Percentiles rank a stretch among this genome's conserved stretches.
Evolutionary conservation across 2,888 invertebrate species (phyloP).

Genomic region (Alitta virens): DNA sequence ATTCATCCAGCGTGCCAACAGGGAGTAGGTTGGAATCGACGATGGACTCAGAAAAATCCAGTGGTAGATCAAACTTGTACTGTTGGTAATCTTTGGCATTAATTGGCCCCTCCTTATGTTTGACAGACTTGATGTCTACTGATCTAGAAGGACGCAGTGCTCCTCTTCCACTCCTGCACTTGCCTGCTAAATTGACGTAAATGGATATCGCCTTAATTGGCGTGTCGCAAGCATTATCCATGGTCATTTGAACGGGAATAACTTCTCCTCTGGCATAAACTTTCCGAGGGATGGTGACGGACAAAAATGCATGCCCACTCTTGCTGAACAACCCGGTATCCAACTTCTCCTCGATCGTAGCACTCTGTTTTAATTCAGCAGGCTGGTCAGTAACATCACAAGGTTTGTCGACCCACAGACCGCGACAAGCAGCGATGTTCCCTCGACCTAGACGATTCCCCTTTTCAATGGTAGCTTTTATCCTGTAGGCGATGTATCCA

Average conservation of each 20-base stretch:
- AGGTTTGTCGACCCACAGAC: not conserved
- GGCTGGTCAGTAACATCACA: slow-evolving; percentile 1
- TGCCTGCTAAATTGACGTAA: not conserved
- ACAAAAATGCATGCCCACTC: not conserved
- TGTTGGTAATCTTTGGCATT: not conserved
- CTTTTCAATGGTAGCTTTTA: slow-evolving; percentile 9
- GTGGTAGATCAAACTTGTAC: not conserved
- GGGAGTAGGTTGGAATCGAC: slow-evolving; percentile 11
- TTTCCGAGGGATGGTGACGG: not conserved
- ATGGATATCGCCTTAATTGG: not conserved
- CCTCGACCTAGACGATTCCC: not conserved
- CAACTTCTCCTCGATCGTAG: not conserved
- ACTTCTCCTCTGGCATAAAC: not conserved
- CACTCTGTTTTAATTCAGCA: not conserved
- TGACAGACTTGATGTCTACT: not conserved
- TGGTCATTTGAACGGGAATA: not conserved
- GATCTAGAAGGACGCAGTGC: not conserved
- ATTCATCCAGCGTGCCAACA: slow-evolving; percentile 12
- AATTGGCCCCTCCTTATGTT: not conserved
- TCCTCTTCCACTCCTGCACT: not conserved
- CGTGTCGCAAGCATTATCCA: slow-evolving; percentile 2
- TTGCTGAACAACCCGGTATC: slow-evolving; percentile 1
- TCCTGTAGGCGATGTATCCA: not conserved
- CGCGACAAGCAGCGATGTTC: not conserved
- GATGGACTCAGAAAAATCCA: slow-evolving; percentile 2